Evolutionary conservation across 64 coral and sea anemone genomes (phyloP), one percentile per base, ranked within the genome.

Genomic region (Pocillopora damicornis): DNA sequence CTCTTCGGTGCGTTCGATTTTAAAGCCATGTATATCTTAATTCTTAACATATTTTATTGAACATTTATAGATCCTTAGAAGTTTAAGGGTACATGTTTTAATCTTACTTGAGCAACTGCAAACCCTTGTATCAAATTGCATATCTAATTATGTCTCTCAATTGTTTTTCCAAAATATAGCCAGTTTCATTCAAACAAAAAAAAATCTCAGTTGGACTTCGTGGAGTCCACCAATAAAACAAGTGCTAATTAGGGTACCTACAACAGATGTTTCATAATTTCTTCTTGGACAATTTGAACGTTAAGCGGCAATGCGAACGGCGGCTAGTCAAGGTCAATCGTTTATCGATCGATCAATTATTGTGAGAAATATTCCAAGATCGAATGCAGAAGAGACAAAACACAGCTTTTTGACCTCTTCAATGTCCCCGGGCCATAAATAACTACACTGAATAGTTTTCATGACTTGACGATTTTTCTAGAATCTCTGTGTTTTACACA

Each of bases 371-470:
- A 77, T 77, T 77, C 12, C 75, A 77, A 57, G 75, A 77, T 57
- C 75, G 42, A 56, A 77, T 22, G 22, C 75, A 77, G 75, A 58
- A 77, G 9, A 77, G 17, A 57, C 9, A 38, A 22, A 57, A 51
- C 10, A 57, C 18, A 57, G 56, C 37, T 42, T 77, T 77, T 58
- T 77, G 38, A 71, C 67, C 76, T 78, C 76, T 78, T 79, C n/a
- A 15, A 61, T 60, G 9, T 56, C 77, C 77, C 17, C 22, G 14
- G 77, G 77, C 56, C 58, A 79, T 79, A 61, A 79, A 79, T 79
- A 60, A 79, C 77, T 79, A 1, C 22, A 79, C 58, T 79, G 77
- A 60, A 57, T 77, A 56, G 42, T 79, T 60, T 71, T 79, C 22
- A 61, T 79, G 23, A 79, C 77, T 30, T 58, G 25, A 20, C 25